Evolutionary conservation across 2,888 invertebrate genomes (phyloP).

Genomic region (Busseola fusca): DNA sequence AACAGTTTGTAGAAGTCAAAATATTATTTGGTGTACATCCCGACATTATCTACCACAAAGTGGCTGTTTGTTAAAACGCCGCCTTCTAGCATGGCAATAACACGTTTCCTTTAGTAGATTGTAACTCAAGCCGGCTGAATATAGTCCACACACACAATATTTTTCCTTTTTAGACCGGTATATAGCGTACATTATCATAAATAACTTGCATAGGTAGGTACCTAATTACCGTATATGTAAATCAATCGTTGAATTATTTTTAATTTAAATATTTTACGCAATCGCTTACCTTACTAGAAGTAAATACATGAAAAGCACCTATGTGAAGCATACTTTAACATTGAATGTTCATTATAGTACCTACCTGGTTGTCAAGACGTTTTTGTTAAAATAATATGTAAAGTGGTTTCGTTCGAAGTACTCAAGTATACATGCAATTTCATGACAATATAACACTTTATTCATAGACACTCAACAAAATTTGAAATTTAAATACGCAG

Average conservation of each 20-base stretch:
- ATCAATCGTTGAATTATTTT: slow-evolving; percentile 10
- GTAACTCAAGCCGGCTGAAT: slow-evolving; percentile 14
- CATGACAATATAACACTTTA: slow-evolving; percentile 35
- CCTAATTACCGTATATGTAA: slow-evolving; percentile 1
- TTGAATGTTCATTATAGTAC: slow-evolving; percentile 10
- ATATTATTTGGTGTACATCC: slow-evolving; percentile 16
- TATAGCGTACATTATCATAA: slow-evolving; percentile 16
- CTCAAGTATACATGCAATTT: slow-evolving; percentile 28
- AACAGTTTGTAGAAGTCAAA: slow-evolving; percentile 3
- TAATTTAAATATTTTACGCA: background rate
- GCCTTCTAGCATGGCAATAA: slow-evolving; percentile 12
- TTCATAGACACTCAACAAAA: slow-evolving; percentile 45
- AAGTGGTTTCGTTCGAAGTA: slow-evolving; percentile 6
- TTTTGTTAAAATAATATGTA: slow-evolving; percentile 8
- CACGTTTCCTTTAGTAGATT: slow-evolving; percentile 29
- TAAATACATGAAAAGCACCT: background rate
- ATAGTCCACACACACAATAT: slow-evolving; percentile 5
- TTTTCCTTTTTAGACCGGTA: slow-evolving; percentile 27
- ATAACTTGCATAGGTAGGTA: background rate
- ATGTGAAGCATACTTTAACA: background rate
- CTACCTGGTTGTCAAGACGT: background rate
- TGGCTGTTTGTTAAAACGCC: background rate
- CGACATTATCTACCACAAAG: background rate
- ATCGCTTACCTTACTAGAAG: background rate
- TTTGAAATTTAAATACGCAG: slow-evolving; percentile 66